Evolutionary conservation across 2,888 invertebrate genomes (phyloP), one percentile per base, ranked within the genome.

Genomic region (Sylvicola cinctus): DNA sequence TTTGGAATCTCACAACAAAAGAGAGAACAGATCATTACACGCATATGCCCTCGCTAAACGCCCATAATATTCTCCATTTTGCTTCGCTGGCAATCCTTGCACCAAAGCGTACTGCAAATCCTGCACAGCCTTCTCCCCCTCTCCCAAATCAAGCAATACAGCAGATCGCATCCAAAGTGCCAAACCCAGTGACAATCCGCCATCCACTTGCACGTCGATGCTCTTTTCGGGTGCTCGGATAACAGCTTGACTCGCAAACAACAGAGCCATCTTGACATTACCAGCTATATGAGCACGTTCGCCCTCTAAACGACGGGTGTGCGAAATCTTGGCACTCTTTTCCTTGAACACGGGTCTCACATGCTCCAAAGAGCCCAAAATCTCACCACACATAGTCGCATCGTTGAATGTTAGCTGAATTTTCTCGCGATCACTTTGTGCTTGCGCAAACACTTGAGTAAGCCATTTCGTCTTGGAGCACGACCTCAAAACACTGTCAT

Each of bases 241-340:
- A 5, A 84, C 70, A 11, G 77, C 75, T 49, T 80, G 76, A 50
- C 74, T 74, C 38, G 71, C 70, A 2, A 73, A 54, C 1, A 65
- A 54, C 14, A 81, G 52, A 0, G 80, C 73, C 45, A 63, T 66
- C 35, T 60, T 50, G 3, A 61, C 47, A 33, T 74, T 62, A 2
- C 65, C 68, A 2, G 60, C 54, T 33, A 65, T 52, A 35, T 70
- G 55, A 2, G 63, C 61, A 33, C 62, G 54, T 43, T 73, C 69
- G 0, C 74, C 79, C 31, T 72, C 72, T 4, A 64, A 47, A 3
- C 78, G 60, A 12, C 68, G 62, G 33, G 67, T 64, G 12, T 62
- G 60, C 0, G 81, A 68, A 26, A 72, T 58, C 14, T 63, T 54
- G 0, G 65, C 68, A 44, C 70, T 70, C 47, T 81, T 81, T 20